Evolutionary conservation across 2,888 invertebrate genomes (phyloP).

Genomic region (Drosophila neutralis): DNA sequence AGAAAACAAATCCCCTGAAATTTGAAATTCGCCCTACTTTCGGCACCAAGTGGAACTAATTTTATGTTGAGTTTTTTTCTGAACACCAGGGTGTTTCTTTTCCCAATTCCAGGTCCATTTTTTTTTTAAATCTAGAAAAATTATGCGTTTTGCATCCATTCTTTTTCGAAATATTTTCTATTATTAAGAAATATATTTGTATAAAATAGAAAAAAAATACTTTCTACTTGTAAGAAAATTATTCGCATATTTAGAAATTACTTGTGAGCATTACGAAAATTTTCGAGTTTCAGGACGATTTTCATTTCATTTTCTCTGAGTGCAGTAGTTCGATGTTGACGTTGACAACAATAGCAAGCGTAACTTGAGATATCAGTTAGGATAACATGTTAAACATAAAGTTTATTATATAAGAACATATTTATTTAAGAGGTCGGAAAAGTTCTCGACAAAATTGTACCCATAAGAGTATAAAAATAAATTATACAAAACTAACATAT

Average conservation of each 20-base stretch:
- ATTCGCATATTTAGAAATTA: background rate
- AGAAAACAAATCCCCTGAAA: background rate
- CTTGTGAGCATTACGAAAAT: no score
- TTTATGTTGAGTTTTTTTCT: background rate
- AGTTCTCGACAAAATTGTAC: no score
- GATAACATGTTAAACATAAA: background rate
- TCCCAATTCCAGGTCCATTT: background rate
- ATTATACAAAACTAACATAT: no score
- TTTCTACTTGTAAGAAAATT: background rate
- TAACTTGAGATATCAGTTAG: background rate
- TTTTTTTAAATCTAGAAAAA: background rate
- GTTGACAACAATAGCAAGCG: background rate
- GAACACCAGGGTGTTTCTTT: background rate
- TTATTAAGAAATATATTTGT: background rate
- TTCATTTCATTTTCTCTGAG: background rate
- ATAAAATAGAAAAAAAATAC: background rate
- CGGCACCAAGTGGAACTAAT: background rate
- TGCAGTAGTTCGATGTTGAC: background rate
- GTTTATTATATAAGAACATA: background rate
- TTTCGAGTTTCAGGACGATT: background rate
- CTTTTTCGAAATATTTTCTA: background rate
- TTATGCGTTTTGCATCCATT: background rate
- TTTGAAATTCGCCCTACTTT: background rate
- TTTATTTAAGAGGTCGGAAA: background rate
- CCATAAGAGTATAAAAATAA: no score